Base-by-base conservation (phyloP, 1,140 invertebrate species). In the Achatina immaculata region DNA sequence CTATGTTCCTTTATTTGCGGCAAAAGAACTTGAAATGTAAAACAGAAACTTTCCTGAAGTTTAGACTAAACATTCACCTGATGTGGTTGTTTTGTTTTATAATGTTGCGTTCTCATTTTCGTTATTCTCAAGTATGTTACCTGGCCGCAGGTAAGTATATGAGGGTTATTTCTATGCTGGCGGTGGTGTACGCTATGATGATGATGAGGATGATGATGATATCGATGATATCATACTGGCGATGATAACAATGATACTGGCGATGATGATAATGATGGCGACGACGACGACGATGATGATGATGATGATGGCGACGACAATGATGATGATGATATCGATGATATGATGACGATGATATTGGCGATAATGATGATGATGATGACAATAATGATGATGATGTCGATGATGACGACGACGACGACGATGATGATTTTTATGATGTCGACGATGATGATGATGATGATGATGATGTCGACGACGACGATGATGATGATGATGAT, bases 121-220 rank as follows among this genome's bases (percentile, higher is more conserved):
- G n/a, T n/a, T n/a, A n/a, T n/a, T n/a, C n/a, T n/a, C n/a, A n/a
- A n/a, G n/a, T n/a, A n/a, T n/a, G n/a, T n/a, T n/a, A n/a, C n/a
- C n/a, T n/a, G n/a, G n/a, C n/a, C n/a, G n/a, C n/a, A n/a, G n/a
- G n/a, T n/a, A n/a, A n/a, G n/a, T n/a, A n/a, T n/a, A n/a, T n/a
- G 58, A 65, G 6, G 24, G 31, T 65, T 6, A 65, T 65, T 6
- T 6, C 31, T 6, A 65, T 65, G 58, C 6, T 65, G 58, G 24
- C 31, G 58, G 24, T 65, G 58, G 31, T 65, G 58, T 9, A 9
- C 4, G 31, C 31, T 6, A 65, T 65, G 58, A 65, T 65, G 58
- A 65, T 9, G 58, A 65, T 65, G 58, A 65, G 6, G 58, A 65
- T 65, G 58, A 65, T 65, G 58, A 65, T 65, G 58, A 65, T 65